Conservation (phyloP, 2,113 vertebrate species). For the Peromyscus leucopus region DNA sequence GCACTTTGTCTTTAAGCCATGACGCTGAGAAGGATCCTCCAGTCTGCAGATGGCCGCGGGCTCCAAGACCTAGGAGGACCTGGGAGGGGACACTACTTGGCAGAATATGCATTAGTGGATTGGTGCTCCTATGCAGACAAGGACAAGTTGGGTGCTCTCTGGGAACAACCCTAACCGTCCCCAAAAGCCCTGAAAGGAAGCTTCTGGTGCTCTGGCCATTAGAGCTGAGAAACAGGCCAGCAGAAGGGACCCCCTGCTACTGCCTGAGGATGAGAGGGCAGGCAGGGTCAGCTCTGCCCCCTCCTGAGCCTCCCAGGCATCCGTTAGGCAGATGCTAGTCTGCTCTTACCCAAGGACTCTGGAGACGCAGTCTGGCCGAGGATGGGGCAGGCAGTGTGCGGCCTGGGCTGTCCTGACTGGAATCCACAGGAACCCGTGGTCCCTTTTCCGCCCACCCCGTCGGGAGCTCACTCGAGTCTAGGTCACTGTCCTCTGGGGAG, state of each 20-base stretch:
- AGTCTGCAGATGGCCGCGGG: rapidly evolving
- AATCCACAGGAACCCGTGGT: background rate
- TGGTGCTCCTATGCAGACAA: too few relatives aligned
- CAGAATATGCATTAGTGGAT: background rate
- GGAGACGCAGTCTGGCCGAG: rapidly evolving
- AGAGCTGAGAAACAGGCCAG: background rate
- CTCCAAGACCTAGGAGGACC: background rate
- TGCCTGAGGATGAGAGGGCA: too few relatives aligned
- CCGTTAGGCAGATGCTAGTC: background rate
- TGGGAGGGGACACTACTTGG: background rate
- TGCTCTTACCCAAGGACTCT: background rate
- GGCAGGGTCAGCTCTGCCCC: too few relatives aligned
- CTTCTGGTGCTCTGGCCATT: background rate
- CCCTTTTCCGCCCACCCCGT: background rate
- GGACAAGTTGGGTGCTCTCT: background rate
- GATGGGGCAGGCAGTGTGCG: background rate
- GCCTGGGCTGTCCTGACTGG: background rate
- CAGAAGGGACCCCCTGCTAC: too few relatives aligned
- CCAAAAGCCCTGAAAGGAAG: background rate
- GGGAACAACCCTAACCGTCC: background rate
- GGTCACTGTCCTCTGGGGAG: background rate
- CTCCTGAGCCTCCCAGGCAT: rapidly evolving
- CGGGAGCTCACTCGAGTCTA: background rate
- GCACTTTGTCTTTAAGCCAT: background rate
- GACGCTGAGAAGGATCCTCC: background rate